Evolutionary conservation across 2,797 vertebrate species (phyloP), one percentile per base, ranked within the genome.

Genomic region (Podarcis lilfordi): DNA sequence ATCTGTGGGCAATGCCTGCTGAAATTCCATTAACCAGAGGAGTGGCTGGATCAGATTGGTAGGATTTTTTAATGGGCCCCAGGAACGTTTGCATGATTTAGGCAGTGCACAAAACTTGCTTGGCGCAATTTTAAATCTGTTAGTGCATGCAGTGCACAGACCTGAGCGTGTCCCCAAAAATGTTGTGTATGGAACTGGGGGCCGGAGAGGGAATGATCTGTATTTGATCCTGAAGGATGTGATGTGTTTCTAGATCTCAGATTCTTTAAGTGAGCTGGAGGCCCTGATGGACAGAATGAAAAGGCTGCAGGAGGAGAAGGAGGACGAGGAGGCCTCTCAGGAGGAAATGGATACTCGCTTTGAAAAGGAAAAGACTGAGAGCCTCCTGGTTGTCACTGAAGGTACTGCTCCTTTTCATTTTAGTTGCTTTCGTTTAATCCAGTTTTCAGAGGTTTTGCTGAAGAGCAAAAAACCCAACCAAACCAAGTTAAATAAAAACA

Each of bases 331-430:
- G 86, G 96, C 97, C 4, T 97, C 98, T 83, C 97, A 97, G 90
- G 97, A 98, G 93, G 98, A 98, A 94, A 98, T 98, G 97, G 96
- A 97, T 92, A 97, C 97, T 83, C 96, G 97, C 88, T 98, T 98
- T 93, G 98, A 98, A 90, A 97, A 97, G 82, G 97, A 98, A 88
- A 97, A 97, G 92, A 97, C 97, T 77, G 97, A 98, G 95, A 97
- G 97, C 93, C 97, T 98, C 74, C 96, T 98, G 45, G 97, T 98
- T 85, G 95, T 97, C 83, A 96, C 96, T 90, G 97, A 97, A 97
- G 97, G 97, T 96, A 96, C 92, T 93, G 92, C 91, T 43, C 90
- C 89, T 25, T 89, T 91, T 88, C 88, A 17, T 68, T 86, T n/a
- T 45, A 29, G 64, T 88, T 85, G 71, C 8, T 82, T 37, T 86